Conservation (phyloP, 2,113 vertebrate genomes). For the Pipa parva region DNA sequence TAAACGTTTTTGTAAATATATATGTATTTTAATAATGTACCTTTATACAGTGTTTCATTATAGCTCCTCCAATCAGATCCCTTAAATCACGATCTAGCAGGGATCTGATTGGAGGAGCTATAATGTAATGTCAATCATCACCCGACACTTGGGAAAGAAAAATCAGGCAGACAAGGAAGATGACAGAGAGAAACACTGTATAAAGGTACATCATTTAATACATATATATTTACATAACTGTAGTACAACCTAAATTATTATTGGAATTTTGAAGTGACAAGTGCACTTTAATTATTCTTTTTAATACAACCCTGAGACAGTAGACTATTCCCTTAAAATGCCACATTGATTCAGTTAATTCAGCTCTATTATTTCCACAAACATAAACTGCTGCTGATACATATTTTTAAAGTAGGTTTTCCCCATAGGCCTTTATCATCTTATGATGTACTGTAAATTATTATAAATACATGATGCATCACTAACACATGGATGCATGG, state of each 20-base stretch:
- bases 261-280: too few species aligned
- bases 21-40: too few species aligned
- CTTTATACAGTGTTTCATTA: too few species aligned
- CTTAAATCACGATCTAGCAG: too few species aligned
- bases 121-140: too few species aligned
- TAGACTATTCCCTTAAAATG: not conserved
- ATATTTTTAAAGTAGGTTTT: not conserved
- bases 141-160: too few species aligned
- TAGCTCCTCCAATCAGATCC: too few species aligned
- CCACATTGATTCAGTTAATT: not conserved
- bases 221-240: not conserved
- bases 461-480: not conserved
- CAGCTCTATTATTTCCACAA: not conserved
- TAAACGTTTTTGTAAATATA: too few species aligned
- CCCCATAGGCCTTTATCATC: not conserved
- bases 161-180: too few species aligned
- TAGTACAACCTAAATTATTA: not conserved
- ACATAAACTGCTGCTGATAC: slow-evolving; percentile 15
- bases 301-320: not conserved
- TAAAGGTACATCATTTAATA: not conserved
- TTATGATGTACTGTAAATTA: not conserved
- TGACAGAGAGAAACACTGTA: too few species aligned
- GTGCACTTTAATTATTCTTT: too few species aligned
- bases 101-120: too few species aligned
- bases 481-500: slow-evolving; percentile 5